Percentiles rank a stretch among this genome's conserved stretches.
Evolutionary conservation across 92 coral and sea anemone species (phyloP).

Genomic region (Isaurus tuberculatus): DNA sequence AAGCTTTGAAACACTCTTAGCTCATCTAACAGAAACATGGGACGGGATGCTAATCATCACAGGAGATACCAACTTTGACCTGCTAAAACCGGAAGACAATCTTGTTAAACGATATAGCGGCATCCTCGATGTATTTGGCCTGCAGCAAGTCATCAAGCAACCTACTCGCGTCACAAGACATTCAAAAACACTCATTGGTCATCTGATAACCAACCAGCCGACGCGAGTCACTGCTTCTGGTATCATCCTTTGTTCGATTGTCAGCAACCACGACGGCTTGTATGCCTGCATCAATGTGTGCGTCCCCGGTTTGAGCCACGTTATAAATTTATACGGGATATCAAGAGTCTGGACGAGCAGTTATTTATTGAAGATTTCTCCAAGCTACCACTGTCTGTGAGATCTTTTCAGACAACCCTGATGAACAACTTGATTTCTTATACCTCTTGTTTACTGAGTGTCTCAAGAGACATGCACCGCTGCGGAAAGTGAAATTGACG

Average conservation of each 20-base stretch:
- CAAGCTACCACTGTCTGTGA: constrained; percentile 54
- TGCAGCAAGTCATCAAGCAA: constrained; percentile 30
- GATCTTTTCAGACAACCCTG: constrained; percentile 55
- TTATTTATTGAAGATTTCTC: constrained; percentile 63
- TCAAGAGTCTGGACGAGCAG: constrained; percentile 50
- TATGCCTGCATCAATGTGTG: constrained; percentile 38
- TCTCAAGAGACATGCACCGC: constrained; percentile 69
- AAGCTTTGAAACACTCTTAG: constrained; percentile 38
- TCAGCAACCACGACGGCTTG: constrained; percentile 69
- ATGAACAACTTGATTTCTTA: constrained; percentile 56
- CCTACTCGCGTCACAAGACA: constrained; percentile 31
- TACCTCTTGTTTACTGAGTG: constrained; percentile 52
- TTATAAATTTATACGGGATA: constrained; percentile 52
- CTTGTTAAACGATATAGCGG: constrained; percentile 32
- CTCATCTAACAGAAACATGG: constrained; percentile 34
- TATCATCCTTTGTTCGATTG: constrained; percentile 58
- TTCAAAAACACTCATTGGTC: constrained; percentile 44
- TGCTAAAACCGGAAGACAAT: constrained; percentile 33
- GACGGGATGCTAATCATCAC: constrained; percentile 40
- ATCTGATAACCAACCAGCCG: constrained; percentile 56
- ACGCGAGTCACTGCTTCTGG: constrained; percentile 28
- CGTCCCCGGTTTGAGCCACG: constrained; percentile 52
- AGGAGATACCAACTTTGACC: constrained; percentile 43
- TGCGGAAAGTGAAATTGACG: constrained; percentile 48
- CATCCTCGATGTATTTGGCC: constrained; percentile 30